A percentile compares a stretch with the other conserved stretches of the same genome.
phyloP scores from a whole-genome alignment of 2,888 invertebrate species.

The Stenodema calcarata region DNA sequence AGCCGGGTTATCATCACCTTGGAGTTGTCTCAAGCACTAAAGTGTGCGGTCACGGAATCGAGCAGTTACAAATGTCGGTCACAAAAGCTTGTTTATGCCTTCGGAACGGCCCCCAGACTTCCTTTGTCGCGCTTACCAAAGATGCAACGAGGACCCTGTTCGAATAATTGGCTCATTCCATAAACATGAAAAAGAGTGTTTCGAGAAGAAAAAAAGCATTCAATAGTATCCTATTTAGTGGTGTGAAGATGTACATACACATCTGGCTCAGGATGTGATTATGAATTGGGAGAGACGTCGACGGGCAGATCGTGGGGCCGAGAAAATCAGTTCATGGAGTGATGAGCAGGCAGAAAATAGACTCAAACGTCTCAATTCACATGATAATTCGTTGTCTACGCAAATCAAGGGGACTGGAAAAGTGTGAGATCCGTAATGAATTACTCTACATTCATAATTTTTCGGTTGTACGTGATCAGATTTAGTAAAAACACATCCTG shows the following conservation, averaged over 20 bases:
- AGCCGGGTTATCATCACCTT: not conserved
- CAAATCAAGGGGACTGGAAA: too few relatives aligned
- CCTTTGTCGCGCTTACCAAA: not conserved
- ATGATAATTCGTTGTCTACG: too few relatives aligned
- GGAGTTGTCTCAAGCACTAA: constrained; percentile 38
- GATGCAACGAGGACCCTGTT: constrained; percentile 3
- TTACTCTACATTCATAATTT: too few relatives aligned
- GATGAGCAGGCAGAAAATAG: too few relatives aligned
- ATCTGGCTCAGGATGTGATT: not conserved
- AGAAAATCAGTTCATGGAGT: too few relatives aligned
- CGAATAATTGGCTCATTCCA: not conserved
- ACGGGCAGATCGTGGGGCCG: too few relatives aligned
- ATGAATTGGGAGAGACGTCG: not conserved
- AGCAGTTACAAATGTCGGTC: constrained; percentile 29
- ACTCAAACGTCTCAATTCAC: too few relatives aligned
- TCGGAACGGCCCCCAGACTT: constrained; percentile 7
- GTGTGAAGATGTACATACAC: not conserved
- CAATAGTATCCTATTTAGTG: not conserved
- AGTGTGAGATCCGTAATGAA: too few relatives aligned
- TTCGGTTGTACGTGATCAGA: too few relatives aligned
- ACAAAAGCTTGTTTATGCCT: constrained; percentile 42
- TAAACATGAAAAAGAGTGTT: not conserved
- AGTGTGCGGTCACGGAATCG: constrained; percentile 42
- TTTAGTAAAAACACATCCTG: too few relatives aligned
- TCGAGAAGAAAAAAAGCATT: not conserved